phyloP scores from a whole-genome alignment of 1,140 invertebrate species.

The Idris sp. region DNA sequence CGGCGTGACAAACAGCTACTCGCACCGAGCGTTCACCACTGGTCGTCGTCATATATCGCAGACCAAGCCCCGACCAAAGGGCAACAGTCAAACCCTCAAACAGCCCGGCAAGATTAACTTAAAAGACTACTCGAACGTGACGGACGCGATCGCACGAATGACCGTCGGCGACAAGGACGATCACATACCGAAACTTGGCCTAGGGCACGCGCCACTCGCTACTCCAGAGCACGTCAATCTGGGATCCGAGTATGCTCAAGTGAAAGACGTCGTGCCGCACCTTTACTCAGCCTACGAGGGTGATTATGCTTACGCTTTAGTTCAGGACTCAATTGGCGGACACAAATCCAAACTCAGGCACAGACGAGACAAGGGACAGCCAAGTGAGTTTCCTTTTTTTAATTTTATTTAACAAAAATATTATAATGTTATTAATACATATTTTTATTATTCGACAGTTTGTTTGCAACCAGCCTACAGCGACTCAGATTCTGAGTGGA shows the following conservation, averaged over 20 bases:
- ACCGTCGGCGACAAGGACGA: slow-evolving; percentile 82
- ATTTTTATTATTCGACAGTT: slow-evolving; percentile 44
- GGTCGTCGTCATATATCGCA: slow-evolving; percentile 84
- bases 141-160: slow-evolving; percentile 89
- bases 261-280: slow-evolving; percentile 82
- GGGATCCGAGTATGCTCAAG: slow-evolving; percentile 83
- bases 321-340: slow-evolving; percentile 82
- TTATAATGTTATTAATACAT: no score
- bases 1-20: slow-evolving; percentile 82
- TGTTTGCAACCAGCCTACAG: slow-evolving; percentile 82
- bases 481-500: slow-evolving; percentile 92
- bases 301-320: slow-evolving; percentile 81
- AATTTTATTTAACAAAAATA: no score
- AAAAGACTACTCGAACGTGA: slow-evolving; percentile 92
- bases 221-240: slow-evolving; percentile 89
- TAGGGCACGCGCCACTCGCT: slow-evolving; percentile 87
- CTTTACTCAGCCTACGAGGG: slow-evolving; percentile 81
- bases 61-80: slow-evolving; percentile 83
- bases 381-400: no score
- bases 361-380: slow-evolving; percentile 82
- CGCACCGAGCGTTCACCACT: slow-evolving; percentile 89
- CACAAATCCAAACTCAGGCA: slow-evolving; percentile 81
- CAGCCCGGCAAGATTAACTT: slow-evolving; percentile 94
- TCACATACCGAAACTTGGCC: slow-evolving; percentile 76
- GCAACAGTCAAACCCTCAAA: slow-evolving; percentile 89